A percentile compares a stretch with the other conserved stretches of the same genome.
Evolutionary conservation across 2,113 vertebrate species (phyloP).

Genomic region (Pithys albifrons): DNA sequence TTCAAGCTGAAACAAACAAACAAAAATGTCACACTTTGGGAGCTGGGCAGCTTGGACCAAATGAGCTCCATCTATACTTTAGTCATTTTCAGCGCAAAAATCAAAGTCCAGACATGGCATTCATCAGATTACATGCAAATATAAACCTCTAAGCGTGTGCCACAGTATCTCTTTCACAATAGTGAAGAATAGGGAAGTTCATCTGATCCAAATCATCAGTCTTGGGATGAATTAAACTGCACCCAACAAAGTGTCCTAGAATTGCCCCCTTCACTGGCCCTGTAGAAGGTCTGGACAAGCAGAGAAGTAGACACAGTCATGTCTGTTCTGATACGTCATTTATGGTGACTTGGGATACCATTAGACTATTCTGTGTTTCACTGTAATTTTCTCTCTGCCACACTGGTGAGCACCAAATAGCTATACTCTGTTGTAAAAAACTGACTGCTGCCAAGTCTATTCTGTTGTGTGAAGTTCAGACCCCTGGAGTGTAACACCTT

Average conservation of each 20-base stretch:
- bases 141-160: not conserved
- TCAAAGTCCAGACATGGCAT: fast-evolving
- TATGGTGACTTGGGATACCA: not conserved
- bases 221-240: not conserved
- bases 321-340: not conserved
- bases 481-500: not conserved
- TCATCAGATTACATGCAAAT: not conserved
- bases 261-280: not conserved
- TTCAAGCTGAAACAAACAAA: not conserved
- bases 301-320: not conserved
- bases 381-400: not conserved
- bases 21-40: not conserved
- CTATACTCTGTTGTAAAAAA: not conserved
- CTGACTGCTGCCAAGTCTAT: not conserved
- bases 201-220: not conserved
- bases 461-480: not conserved
- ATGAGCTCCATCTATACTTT: not conserved
- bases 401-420: not conserved
- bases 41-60: not conserved
- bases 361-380: not conserved
- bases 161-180: not conserved
- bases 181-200: not conserved
- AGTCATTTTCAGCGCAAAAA: not conserved
- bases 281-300: not conserved
- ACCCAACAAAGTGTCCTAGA: not conserved